Evolutionary conservation across 2,888 invertebrate genomes (phyloP).

Genomic region (Drosophila meridionalis): DNA sequence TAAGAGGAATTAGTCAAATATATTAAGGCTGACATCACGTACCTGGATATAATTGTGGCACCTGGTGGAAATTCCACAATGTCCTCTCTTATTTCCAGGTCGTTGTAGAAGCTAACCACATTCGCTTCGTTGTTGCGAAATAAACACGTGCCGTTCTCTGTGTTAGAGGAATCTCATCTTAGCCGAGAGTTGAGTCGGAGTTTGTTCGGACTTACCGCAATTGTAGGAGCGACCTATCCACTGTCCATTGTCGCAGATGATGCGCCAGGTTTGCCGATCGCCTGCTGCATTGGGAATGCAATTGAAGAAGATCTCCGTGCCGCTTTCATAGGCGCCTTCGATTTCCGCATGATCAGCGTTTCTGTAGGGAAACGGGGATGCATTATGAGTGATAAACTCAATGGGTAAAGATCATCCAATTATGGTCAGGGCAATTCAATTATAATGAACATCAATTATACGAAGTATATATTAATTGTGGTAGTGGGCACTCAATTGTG

Average conservation of each 20-base stretch:
- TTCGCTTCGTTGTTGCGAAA: slow-evolving; percentile 92
- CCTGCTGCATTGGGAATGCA: slow-evolving; percentile 93
- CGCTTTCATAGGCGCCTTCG: slow-evolving; percentile 91
- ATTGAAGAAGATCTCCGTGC: slow-evolving; percentile 93
- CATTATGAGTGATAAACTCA: no score
- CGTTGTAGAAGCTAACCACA: slow-evolving; percentile 92
- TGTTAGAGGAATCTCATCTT: background rate
- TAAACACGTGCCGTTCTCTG: slow-evolving; percentile 90
- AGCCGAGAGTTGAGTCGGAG: background rate
- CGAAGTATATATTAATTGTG: no score
- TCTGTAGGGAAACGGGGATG: slow-evolving; percentile 68
- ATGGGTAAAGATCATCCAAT: slow-evolving; percentile 64
- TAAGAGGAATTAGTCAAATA: background rate
- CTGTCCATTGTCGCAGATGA: slow-evolving; percentile 92
- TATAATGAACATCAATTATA: slow-evolving; percentile 50
- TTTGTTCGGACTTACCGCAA: slow-evolving; percentile 87
- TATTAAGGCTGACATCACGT: slow-evolving; percentile 9
- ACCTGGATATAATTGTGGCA: slow-evolving; percentile 89
- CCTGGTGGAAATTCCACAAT: slow-evolving; percentile 92
- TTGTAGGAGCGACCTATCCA: slow-evolving; percentile 93
- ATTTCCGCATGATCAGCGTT: slow-evolving; percentile 89
- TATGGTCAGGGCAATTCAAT: slow-evolving; percentile 83
- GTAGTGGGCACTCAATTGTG: no score
- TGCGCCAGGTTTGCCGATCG: slow-evolving; percentile 93
- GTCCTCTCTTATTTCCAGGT: slow-evolving; percentile 91